A percentile compares a stretch with the other conserved stretches of the same genome.
These are phyloP conservation scores for Melanotaenia duboulayi DNA, from an alignment of 2,113 vertebrate genomes.

Conservation along the genomic window DNA sequence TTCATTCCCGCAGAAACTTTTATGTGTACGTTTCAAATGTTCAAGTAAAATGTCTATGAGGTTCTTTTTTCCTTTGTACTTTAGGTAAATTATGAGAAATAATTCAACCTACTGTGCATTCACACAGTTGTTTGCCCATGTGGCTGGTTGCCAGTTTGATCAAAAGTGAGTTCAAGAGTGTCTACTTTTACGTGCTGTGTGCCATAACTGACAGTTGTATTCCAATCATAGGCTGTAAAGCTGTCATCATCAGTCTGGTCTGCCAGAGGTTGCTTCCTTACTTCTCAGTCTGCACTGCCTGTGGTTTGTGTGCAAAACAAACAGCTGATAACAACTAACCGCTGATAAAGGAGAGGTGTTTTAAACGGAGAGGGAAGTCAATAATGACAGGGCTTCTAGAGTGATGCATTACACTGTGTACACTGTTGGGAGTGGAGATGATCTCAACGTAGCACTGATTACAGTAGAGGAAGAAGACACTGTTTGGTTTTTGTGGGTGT, in stretches of 20 bases:
- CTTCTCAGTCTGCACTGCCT: conserved; percentile 28
- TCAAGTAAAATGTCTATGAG: too few relatives aligned
- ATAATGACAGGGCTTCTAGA: conserved; percentile 51
- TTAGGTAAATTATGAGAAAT: neutral
- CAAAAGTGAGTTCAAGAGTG: conserved; percentile 33
- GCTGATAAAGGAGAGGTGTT: conserved; percentile 55
- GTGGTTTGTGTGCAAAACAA: conserved; percentile 67
- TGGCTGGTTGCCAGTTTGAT: conserved; percentile 17
- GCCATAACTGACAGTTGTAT: conserved; percentile 64
- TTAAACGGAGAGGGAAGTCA: conserved; percentile 54
- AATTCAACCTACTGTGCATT: neutral
- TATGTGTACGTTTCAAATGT: neutral
- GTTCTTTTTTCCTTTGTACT: neutral
- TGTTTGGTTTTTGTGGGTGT: conserved; percentile 24
- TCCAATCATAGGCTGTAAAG: conserved; percentile 65
- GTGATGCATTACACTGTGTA: conserved; percentile 60
- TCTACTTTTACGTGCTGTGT: conserved; percentile 41
- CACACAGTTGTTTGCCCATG: conserved; percentile 2
- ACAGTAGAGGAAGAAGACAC: conserved; percentile 53
- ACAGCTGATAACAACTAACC: conserved; percentile 64
- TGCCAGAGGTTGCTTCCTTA: conserved; percentile 60
- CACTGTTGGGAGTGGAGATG: conserved; percentile 45
- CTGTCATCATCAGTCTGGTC: conserved; percentile 53
- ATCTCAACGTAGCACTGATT: conserved; percentile 53
- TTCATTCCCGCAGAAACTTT: neutral